Percentiles rank a stretch among this genome's conserved stretches.
phyloP scores from a whole-genome alignment of 2,113 vertebrate species.

The Cinclus cinclus region DNA sequence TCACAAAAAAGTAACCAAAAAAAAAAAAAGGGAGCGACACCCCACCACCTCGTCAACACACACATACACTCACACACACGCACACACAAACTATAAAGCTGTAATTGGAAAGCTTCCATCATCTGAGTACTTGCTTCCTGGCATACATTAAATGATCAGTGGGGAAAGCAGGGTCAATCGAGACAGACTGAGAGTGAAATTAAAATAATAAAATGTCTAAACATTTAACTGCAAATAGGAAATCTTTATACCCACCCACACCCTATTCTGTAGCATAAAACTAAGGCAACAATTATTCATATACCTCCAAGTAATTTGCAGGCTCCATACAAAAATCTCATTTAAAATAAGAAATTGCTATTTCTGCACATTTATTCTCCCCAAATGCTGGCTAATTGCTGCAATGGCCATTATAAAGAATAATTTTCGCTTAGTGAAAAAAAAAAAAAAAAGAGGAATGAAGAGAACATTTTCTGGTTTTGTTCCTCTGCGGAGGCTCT shows the following conservation, averaged over 20 bases:
- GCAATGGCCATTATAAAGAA: conserved; percentile 86
- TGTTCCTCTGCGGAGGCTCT: conserved; percentile 88
- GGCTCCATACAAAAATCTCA: conserved; percentile 83
- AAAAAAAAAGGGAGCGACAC: background rate
- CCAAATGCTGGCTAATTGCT: conserved; percentile 89
- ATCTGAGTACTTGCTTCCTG: conserved; percentile 75
- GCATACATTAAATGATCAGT: conserved; percentile 77
- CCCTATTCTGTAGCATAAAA: conserved; percentile 79
- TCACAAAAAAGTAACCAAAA: conserved; percentile 41
- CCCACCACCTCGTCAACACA: background rate
- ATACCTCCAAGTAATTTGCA: conserved; percentile 85
- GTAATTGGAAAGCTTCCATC: conserved; percentile 78
- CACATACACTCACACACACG: background rate
- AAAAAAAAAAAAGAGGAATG: conserved; percentile 85
- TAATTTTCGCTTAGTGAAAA: conserved; percentile 86
- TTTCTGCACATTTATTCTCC: conserved; percentile 84
- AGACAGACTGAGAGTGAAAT: conserved; percentile 80
- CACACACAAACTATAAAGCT: background rate
- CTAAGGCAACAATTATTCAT: conserved; percentile 82
- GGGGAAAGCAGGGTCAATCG: conserved; percentile 78
- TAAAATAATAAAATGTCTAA: conserved; percentile 88
- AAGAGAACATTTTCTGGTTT: conserved; percentile 91
- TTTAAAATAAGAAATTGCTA: conserved; percentile 89
- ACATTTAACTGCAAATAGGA: conserved; percentile 85
- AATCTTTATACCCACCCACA: conserved; percentile 82